Evolutionary conservation across 2,797 vertebrate species (phyloP), one percentile per base, ranked within the genome.

Genomic region (Arrhamphus sclerolepis): DNA sequence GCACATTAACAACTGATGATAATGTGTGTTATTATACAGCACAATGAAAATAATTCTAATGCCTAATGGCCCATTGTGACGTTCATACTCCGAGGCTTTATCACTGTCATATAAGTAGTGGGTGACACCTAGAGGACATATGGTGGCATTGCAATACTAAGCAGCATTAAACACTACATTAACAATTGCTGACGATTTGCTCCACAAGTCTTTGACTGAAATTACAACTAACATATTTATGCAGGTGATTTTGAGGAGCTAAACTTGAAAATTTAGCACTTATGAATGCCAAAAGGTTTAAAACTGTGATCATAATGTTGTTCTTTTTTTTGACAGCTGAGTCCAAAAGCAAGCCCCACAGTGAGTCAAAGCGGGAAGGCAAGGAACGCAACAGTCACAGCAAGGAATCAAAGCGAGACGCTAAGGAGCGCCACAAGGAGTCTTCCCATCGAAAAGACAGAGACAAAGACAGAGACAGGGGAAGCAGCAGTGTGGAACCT

Each of bases 351-450:
- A 92, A 91, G 62, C 89, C 89, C 51, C 87, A 91, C 58, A 72
- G 81, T 21, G 92, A 93, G 49, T 92, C 91, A 49, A 93, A 88
- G 71, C 84, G 89, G 22, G 92, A 89, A 60, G 87, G 89, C 26
- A 93, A 93, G 61, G 92, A 92, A 54, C 90, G 92, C 6, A 89
- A 91, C 46, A 24, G 83, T 62, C 89, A 92, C 74, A 84, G 87
- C 73, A 92, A 92, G 56, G 92, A 93, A 56, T 92, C 90, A 53
- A 93, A 93, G 69, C 75, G 89, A 48, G 91, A 88, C 47, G 90
- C 91, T 31, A 93, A 92, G 81, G 91, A 92, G 22, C 91, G 91
- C 17, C 89, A 90, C 64, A 93, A 92, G 73, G 92, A 93, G 46
- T 88, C 87, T 28, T 91, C 91, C 62, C 83, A 89, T 41, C 78